Conservation (phyloP, 1,140 invertebrate genomes). For the Catajapyx aquilonaris region DNA sequence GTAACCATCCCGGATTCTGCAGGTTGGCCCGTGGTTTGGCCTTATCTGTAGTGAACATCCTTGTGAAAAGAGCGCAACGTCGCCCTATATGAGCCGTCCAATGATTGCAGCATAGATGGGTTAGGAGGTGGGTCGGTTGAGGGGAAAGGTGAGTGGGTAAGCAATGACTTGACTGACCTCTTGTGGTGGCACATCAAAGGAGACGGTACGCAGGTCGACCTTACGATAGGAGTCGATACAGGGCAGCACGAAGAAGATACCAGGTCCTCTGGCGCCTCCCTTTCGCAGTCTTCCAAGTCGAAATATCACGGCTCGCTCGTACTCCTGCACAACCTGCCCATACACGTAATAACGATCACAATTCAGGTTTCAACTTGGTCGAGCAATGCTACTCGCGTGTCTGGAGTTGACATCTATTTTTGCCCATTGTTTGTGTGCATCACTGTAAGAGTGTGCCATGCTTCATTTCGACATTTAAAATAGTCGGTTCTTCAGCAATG, state of each 20-base stretch:
- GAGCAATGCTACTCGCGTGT: background rate
- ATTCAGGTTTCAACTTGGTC: too few species aligned
- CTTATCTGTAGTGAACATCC: too few species aligned
- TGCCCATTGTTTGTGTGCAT: background rate
- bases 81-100: too few species aligned
- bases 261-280: slow-evolving; percentile 78
- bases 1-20: too few species aligned
- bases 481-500: too few species aligned
- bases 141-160: too few species aligned
- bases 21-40: too few species aligned
- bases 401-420: background rate
- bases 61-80: too few species aligned
- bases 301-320: slow-evolving; percentile 77
- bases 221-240: slow-evolving; percentile 79
- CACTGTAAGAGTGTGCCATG: background rate
- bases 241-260: slow-evolving; percentile 72
- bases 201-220: slow-evolving; percentile 67
- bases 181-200: slow-evolving; percentile 86
- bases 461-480: too few species aligned
- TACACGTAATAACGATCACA: slow-evolving; percentile 1
- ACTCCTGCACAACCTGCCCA: slow-evolving; percentile 72
- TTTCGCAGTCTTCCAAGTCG: slow-evolving; percentile 59
- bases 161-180: too few species aligned
- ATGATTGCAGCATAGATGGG: too few species aligned
- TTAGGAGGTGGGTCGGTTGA: too few species aligned